phyloP scores from a whole-genome alignment of 1,140 invertebrate genomes.

The Danaus melanippus region DNA sequence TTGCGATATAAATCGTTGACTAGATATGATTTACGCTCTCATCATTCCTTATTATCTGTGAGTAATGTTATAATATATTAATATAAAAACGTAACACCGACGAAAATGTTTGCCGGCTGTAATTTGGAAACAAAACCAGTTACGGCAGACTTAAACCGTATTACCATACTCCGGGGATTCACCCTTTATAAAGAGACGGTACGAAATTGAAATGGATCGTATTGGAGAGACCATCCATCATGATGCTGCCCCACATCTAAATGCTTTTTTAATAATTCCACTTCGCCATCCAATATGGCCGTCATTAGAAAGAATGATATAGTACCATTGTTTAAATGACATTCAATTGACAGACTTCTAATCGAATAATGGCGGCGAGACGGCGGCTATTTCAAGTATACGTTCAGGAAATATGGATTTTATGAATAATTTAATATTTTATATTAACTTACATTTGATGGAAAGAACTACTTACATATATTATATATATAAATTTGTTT shows the following conservation, averaged over 20 bases:
- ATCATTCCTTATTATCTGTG: conserved; percentile 62
- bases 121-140: conserved; percentile 24
- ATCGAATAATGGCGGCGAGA: conserved; percentile 43
- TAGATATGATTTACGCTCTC: conserved; percentile 67
- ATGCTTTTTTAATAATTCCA: conserved; percentile 70
- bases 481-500: too few relatives aligned
- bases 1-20: conserved; percentile 63
- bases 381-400: not conserved
- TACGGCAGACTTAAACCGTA: conserved; percentile 41
- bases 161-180: conserved; percentile 55
- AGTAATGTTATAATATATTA: conserved; percentile 49
- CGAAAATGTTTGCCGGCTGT: conserved; percentile 7
- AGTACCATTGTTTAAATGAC: conserved; percentile 59
- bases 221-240: conserved; percentile 67
- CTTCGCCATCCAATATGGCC: conserved; percentile 45
- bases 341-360: conserved; percentile 51
- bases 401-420: too few relatives aligned
- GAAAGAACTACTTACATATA: too few relatives aligned
- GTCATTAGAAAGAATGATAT: conserved; percentile 61
- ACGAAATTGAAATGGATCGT: conserved; percentile 68
- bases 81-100: conserved; percentile 31
- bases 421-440: too few relatives aligned
- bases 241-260: conserved; percentile 52
- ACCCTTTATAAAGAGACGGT: conserved; percentile 58
- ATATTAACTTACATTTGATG: too few relatives aligned